Evolutionary conservation across 2,888 invertebrate species (phyloP), one percentile per base, ranked within the genome.

Genomic region (Invenusta paracnida): DNA sequence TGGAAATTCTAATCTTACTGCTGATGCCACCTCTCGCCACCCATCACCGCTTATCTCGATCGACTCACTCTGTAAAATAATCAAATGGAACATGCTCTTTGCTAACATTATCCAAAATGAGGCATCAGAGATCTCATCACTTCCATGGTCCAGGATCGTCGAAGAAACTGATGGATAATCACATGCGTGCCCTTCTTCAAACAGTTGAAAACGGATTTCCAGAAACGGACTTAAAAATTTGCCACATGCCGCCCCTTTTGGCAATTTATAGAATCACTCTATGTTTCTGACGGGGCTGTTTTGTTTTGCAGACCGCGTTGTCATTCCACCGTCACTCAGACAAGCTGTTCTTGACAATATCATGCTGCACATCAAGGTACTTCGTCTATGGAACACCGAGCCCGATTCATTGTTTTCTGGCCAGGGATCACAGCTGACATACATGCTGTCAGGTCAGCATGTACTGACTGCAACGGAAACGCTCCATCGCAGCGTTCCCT

Each of bases 21-120:
- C 84, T 29, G 84, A 84, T 84, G 84, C 84, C 17, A 67, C 84
- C 13, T 84, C 84, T 2, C 30, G 84, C 17, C 79, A 84, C 27
- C 84, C 84, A n/a, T 84, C 84, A 73, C 73, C 73, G 25, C 27
- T 23, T 13, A 73, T 23, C 73, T 73, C 73, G 5, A 73, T 73
- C 23, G 73, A 73, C 23, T 73, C n/a, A n/a, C n/a, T n/a, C n/a
- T n/a, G n/a, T n/a, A n/a, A n/a, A n/a, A n/a, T n/a, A n/a, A n/a
- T n/a, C 48, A 11, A 48, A 11, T 48, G 48, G 48, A 11, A 48
- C 17, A 11, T 11, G 17, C 17, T 5, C 5, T 48, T 73, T 23
- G 73, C 73, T 23, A 73, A 5, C 73, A 73, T 73, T 73, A 73
- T 73, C 73, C 73, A 73, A 73, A 73, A 13, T 13, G 73, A 73